These are phyloP conservation scores for Microcaecilia unicolor DNA, from an alignment of 2,797 vertebrate genomes.

Conservation along the genomic window DNA sequence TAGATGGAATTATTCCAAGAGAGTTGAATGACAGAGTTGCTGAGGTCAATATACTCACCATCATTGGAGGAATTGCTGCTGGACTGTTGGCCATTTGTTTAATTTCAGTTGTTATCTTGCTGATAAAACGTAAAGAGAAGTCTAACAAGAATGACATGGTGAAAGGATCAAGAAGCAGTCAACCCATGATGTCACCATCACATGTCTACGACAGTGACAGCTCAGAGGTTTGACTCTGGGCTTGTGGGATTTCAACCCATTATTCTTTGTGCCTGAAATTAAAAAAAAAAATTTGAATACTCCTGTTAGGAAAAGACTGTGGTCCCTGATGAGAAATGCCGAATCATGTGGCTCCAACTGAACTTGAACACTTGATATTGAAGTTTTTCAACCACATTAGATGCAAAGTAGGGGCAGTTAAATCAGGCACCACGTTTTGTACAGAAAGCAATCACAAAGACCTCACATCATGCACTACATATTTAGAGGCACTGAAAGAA, in stretches of 20 bases:
- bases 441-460: background rate
- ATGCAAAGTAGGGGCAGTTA: conserved; percentile 6
- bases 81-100: conserved; percentile 63
- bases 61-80: conserved; percentile 57
- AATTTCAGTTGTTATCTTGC: conserved; percentile 35
- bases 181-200: conserved; percentile 62
- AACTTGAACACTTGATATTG: conserved; percentile 47
- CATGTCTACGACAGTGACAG: conserved; percentile 59
- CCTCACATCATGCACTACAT: conserved; percentile 11
- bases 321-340: conserved; percentile 5
- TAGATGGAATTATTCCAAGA: conserved; percentile 47
- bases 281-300: conserved; percentile 15
- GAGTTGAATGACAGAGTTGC: conserved; percentile 46
- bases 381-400: conserved; percentile 2
- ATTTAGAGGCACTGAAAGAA: conserved; percentile 17
- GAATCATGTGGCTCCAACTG: conserved; percentile 24
- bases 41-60: conserved; percentile 41
- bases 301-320: conserved; percentile 26
- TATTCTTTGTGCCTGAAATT: conserved; percentile 61
- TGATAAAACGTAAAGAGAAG: conserved; percentile 46
- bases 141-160: conserved; percentile 43
- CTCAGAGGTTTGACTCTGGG: conserved; percentile 76
- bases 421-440: conserved; percentile 5
- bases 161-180: conserved; percentile 48
- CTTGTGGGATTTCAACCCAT: conserved; percentile 13